A percentile compares a stretch with the other conserved stretches of the same genome.
Conservation (phyloP, 2,888 invertebrate species). For the Rhaphigaster nebulosa region DNA sequence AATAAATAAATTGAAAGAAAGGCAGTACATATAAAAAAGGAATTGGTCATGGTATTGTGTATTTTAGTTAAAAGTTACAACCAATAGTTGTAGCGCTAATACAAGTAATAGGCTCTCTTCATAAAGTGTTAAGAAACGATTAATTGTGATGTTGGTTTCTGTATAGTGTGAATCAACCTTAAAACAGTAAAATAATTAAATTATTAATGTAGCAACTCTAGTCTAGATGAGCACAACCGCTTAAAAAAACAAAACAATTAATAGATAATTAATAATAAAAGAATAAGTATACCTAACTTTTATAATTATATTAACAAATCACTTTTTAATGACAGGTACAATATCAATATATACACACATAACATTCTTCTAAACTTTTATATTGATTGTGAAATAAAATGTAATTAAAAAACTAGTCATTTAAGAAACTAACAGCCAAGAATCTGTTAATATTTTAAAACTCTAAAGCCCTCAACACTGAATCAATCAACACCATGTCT, state of each 20-base stretch:
- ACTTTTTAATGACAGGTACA: constrained; percentile 21
- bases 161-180: background rate
- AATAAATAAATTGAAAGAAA: no score
- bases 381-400: background rate
- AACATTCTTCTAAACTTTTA: background rate
- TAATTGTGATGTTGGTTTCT: background rate
- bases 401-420: constrained; percentile 27
- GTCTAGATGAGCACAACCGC: background rate
- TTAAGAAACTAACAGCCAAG: background rate
- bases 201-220: background rate
- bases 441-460: background rate
- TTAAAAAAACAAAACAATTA: background rate
- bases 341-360: background rate
- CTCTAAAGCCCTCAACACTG: background rate
- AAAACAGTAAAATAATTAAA: background rate
- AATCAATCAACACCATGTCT: background rate
- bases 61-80: no score
- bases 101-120: no score
- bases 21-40: no score
- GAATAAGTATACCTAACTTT: background rate
- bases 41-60: no score
- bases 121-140: background rate
- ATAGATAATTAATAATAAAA: background rate
- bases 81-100: no score
- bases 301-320: background rate